phyloP scores from a whole-genome alignment of 1,140 invertebrate genomes.

The Helicoverpa armigera region DNA sequence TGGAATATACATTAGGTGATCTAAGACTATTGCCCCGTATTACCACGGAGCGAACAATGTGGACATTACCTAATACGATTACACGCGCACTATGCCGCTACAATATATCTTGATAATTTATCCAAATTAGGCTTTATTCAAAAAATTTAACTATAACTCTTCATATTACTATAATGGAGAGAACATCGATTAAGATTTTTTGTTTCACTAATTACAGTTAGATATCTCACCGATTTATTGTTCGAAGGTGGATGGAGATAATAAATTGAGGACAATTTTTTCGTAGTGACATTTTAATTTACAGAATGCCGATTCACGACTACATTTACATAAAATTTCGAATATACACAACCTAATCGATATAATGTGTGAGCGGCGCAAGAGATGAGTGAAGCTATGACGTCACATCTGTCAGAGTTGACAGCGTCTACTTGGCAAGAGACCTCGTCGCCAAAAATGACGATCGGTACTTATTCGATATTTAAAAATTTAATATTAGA shows the following conservation, averaged over 20 bases:
- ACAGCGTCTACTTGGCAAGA: conserved; percentile 37
- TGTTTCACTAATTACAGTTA: conserved; percentile 63
- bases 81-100: conserved; percentile 68
- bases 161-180: conserved; percentile 57
- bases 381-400: conserved; percentile 61
- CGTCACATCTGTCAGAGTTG: conserved; percentile 27
- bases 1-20: conserved; percentile 86
- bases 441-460: conserved; percentile 38
- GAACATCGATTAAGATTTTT: conserved; percentile 55
- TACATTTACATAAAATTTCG: conserved; percentile 69
- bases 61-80: conserved; percentile 70
- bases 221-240: conserved; percentile 75
- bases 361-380: conserved; percentile 67
- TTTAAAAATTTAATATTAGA: conserved; percentile 45
- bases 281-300: conserved; percentile 71
- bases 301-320: conserved; percentile 70
- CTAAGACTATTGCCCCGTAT: conserved; percentile 66
- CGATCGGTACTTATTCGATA: conserved; percentile 34
- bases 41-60: conserved; percentile 60
- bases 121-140: conserved; percentile 53
- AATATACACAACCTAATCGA: conserved; percentile 80
- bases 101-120: conserved; percentile 66
- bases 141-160: conserved; percentile 47
- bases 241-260: conserved; percentile 83
- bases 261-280: conserved; percentile 78